Conservation (phyloP, 2,113 vertebrate genomes). For the Arenaria interpres region DNA sequence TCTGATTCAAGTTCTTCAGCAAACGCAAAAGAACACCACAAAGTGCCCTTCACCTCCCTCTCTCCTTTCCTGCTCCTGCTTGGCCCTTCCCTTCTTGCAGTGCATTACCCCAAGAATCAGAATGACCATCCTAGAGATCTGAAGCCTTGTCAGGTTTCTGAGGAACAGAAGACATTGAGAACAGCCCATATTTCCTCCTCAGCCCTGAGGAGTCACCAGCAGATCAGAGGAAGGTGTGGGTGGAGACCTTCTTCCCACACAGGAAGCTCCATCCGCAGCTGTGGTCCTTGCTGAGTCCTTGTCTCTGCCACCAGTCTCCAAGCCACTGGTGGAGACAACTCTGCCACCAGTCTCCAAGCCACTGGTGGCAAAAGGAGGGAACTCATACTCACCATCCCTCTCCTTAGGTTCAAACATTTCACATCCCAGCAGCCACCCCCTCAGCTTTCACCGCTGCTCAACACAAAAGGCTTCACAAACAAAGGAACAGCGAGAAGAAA, state of each 20-base stretch:
- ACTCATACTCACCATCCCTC: background rate
- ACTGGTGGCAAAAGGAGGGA: background rate
- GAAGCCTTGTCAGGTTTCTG: background rate
- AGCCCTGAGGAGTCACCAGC: background rate
- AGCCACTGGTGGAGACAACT: background rate
- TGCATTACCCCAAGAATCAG: accelerated
- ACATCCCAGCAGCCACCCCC: background rate
- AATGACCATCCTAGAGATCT: too few species aligned
- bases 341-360: too few species aligned
- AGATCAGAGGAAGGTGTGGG: background rate
- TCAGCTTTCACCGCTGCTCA: background rate
- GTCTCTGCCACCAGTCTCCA: background rate
- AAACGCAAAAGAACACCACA: background rate
- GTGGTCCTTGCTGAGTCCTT: background rate
- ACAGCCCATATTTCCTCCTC: background rate
- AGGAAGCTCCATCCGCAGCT: background rate
- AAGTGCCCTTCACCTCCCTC: background rate
- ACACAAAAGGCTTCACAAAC: background rate
- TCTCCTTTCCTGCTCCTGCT: background rate
- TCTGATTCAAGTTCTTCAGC: background rate
- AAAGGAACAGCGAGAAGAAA: background rate
- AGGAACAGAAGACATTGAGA: background rate
- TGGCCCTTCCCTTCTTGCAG: background rate
- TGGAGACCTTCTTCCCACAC: background rate
- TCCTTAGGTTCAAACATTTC: background rate